Base-by-base conservation (phyloP, 2,797 vertebrate genomes). In the Pangasius sanitwongsei region DNA sequence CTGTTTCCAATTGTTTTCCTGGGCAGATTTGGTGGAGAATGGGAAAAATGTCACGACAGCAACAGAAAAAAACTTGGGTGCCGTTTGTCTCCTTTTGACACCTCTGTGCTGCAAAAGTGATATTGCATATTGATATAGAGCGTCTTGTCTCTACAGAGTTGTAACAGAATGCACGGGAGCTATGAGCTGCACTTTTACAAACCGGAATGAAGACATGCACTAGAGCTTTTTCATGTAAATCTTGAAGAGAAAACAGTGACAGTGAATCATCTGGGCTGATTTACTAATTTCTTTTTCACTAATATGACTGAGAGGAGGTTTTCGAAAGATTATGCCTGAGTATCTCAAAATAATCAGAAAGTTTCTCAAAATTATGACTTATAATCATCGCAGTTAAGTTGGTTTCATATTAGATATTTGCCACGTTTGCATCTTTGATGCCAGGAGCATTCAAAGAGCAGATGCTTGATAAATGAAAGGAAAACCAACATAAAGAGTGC, bases 1-100 rank as follows among this genome's bases (percentile, higher is more conserved):
- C 93, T 93, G 91, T 92, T 95, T 95, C 88, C 93, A 94, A 93
- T 94, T 93, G 93, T 94, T 96, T 95, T 93, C 94, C 90, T 94
- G 93, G 92, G 92, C 91, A 92, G 87, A 92, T 90, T 69, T 87
- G 91, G 89, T 91, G 92, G 90, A 83, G 93, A 85, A 50, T 20
- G 63, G 25, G 28, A 92, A 94, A 90, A 94, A 95, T 93, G 91
- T 91, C 92, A 90, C 89, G 95, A 93, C 91, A 91, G 89, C 89
- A 92, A 28, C 50, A 61, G 37, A 4, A 93, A 48, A 94, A 95
- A 94, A 92, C 91, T 94, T 90, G 82, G 92, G 90, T 92, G 92
- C 92, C 91, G 89, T 95, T 95, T 94, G 94, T 95, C 94, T 95
- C 92, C 89, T 87, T 84, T 89, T 89, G 91, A 93, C 88, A 92